Evolutionary conservation across 2,888 invertebrate species (phyloP), one percentile per base, ranked within the genome.

Genomic region (Chrysina gloriosa): DNA sequence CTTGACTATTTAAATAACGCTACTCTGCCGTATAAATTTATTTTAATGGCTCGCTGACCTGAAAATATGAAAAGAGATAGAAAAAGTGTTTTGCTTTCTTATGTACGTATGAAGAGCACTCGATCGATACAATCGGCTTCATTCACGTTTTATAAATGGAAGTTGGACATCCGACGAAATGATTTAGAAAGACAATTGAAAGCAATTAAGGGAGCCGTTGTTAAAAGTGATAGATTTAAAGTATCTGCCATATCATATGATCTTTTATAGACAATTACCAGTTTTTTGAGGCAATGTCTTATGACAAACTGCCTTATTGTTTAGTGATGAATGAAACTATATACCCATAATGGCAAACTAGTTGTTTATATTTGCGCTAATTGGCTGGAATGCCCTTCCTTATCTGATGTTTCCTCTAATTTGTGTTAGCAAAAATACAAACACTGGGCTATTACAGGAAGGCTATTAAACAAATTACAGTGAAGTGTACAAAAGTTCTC

Each of bases 21-120:
- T 42, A 58, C 47, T 58, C 66, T 31, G 66, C 47, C 66, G 66
- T 66, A 66, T 66, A 66, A 66, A 66, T 66, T 58, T 66, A 66
- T 66, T 66, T 66, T 66, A 66, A 66, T 66, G 56, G 66, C 58
- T 56, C 29, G 36, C 21, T 42, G 47, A 21, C 23, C 66, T 34
- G 34, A 47, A 66, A 66, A 58, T 66, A 66, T 58, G 54, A 29
- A 45, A 47, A 66, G 34, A 58, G 34, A 66, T 29, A 29, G 42
- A 25, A 29, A 42, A 61, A 42, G 19, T 9, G 16, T 16, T 42
- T 23, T 61, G 25, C 39, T 61, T 52, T 52, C 52, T 31, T 52
- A 11, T 50, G 11, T 19, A 21, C 19, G 19, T 45, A 45, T 3
- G 45, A 31, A 31, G 27, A 21, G 16, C 31, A 11, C 27, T 25